These are phyloP conservation scores for Microcaecilia unicolor DNA, from an alignment of 2,797 vertebrate genomes.

Conservation along the genomic window DNA sequence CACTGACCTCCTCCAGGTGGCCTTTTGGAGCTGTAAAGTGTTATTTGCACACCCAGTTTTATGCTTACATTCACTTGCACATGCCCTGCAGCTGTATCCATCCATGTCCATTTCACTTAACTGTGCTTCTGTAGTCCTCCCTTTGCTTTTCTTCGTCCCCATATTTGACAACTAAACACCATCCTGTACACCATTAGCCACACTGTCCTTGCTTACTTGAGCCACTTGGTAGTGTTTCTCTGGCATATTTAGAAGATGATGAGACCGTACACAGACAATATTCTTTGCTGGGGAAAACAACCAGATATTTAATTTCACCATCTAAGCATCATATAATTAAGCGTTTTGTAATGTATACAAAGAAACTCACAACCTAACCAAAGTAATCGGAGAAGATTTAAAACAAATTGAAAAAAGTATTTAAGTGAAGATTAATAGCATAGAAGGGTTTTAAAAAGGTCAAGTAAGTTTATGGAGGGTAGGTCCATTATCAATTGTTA, in stretches of 20 bases:
- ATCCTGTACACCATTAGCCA: background rate
- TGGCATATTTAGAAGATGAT: constrained; percentile 64
- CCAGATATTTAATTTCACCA: no score
- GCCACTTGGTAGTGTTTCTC: constrained; percentile 69
- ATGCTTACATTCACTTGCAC: no score
- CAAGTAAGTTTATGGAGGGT: no score
- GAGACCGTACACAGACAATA: constrained; percentile 61
- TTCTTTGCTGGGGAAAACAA: constrained; percentile 34
- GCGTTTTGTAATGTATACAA: background rate
- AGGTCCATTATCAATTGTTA: no score
- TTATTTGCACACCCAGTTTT: no score
- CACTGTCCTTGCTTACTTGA: constrained; percentile 33
- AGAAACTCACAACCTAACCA: background rate
- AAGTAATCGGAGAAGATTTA: background rate
- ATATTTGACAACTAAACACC: background rate
- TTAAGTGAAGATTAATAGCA: no score
- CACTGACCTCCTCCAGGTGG: no score
- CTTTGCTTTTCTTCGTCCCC: background rate
- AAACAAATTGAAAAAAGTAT: background rate
- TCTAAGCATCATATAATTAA: no score
- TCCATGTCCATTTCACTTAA: background rate
- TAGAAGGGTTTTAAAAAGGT: no score
- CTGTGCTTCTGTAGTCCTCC: background rate
- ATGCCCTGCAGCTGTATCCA: no score
- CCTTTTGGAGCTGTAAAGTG: no score